Base-by-base conservation (phyloP, 2,113 vertebrate genomes). In the Ancistrus triradiatus region DNA sequence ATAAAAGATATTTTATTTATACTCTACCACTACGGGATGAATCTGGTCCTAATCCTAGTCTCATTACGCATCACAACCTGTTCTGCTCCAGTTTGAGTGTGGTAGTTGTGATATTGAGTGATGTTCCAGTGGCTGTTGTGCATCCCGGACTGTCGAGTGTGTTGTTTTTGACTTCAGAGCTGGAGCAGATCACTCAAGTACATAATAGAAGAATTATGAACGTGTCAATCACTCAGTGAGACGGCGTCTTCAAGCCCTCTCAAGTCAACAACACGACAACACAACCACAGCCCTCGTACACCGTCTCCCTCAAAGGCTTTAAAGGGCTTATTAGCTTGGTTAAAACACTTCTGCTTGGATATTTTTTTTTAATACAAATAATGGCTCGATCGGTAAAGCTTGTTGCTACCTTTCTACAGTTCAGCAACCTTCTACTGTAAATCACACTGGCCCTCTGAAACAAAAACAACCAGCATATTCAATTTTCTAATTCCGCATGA, bases 401-500 rank as follows among this genome's bases (percentile, higher is more conserved):
- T n/a, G n/a, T n/a, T n/a, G n/a, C n/a, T n/a, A n/a, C n/a, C n/a
- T n/a, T 38, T 8, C 3, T 11, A 38, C 35, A 3, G 3, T 38
- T 38, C 4, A 7, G 2, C 35, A 11, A 38, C 35, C 13, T 38
- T 13, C 7, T 3, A 25, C 68, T 66, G n/a, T n/a, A n/a, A n/a
- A n/a, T n/a, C n/a, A n/a, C n/a, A 27, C 43, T 46, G 59, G 62
- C 65, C 42, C 19, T 59, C 67, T 64, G 52, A 22, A 38, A 59
- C 50, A 70, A 78, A 82, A 81, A 81, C 75, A 83, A 74, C 73
- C 74, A 74, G 51, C 58, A 52, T 70, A 81, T 85, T 84, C 58
- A 67, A 84, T 86, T 83, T 85, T 84, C 81, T 81, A 75, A 82
- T 87, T 85, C 77, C n/a, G 61, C 77, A 83, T 81, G 70, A 85